Percentiles rank a stretch among this genome's conserved stretches.
These are phyloP conservation scores for Lasioglossum zephyrum DNA, from an alignment of 2,888 invertebrate species.

Conservation along the genomic window DNA sequence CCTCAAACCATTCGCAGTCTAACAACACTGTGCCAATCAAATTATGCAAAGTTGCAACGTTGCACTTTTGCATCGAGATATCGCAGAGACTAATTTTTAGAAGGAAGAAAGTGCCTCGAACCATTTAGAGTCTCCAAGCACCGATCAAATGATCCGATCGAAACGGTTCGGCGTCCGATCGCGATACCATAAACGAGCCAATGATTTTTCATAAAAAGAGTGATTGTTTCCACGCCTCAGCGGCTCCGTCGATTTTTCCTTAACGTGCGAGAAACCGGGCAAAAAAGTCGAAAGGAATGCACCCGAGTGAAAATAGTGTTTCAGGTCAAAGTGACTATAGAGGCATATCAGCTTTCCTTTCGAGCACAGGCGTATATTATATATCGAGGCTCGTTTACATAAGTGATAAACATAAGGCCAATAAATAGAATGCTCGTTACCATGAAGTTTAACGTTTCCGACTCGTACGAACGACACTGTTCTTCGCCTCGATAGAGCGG, in stretches of 20 bases:
- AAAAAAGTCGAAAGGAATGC: slow-evolving; percentile 9
- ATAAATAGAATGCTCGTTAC: too few relatives aligned
- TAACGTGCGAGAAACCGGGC: background rate
- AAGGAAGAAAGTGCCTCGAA: background rate
- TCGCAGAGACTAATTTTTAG: background rate
- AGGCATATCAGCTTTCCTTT: slow-evolving; percentile 17
- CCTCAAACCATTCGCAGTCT: background rate
- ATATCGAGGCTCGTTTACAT: background rate
- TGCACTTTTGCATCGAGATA: background rate
- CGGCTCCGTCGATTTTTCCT: background rate
- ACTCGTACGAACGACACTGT: slow-evolving; percentile 1
- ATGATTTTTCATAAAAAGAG: background rate
- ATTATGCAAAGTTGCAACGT: background rate
- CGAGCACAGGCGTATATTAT: background rate
- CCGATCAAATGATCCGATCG: background rate
- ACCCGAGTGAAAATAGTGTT: slow-evolving; percentile 10
- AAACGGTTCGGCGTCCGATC: background rate
- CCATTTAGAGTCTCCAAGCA: background rate
- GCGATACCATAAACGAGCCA: background rate
- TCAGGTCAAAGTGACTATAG: background rate
- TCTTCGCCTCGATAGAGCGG: background rate
- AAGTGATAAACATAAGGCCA: background rate
- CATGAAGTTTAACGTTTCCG: background rate
- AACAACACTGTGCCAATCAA: background rate
- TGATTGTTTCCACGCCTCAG: background rate